Conservation (phyloP, 2,113 vertebrate genomes). For the Centropus unirufus region DNA sequence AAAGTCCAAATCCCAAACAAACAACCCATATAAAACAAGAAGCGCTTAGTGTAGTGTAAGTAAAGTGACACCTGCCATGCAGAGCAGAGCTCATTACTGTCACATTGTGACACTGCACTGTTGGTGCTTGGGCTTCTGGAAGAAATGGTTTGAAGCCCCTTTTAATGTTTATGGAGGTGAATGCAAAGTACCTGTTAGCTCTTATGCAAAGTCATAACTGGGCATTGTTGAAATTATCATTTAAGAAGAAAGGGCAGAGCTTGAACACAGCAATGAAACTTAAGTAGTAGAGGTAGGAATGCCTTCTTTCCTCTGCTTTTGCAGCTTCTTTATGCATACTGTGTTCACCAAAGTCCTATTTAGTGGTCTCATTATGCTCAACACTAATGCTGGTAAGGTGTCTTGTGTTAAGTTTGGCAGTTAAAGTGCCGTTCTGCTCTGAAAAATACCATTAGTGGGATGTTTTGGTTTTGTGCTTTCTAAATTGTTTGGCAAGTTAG, state of each 20-base stretch:
- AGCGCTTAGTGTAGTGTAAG: neutral
- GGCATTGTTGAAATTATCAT: neutral
- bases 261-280: neutral
- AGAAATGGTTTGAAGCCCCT: neutral
- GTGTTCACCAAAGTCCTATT: neutral
- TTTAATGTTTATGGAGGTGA: neutral
- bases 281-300: neutral
- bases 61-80: neutral
- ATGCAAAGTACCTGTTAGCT: neutral
- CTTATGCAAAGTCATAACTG: neutral
- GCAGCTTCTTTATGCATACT: neutral
- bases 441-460: neutral
- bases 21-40: neutral
- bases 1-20: neutral
- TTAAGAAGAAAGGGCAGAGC: neutral
- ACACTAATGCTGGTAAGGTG: neutral
- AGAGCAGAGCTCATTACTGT: neutral
- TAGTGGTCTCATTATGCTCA: neutral
- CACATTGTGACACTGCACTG: neutral
- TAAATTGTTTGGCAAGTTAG: neutral
- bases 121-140: neutral
- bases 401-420: neutral
- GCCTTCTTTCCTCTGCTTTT: neutral
- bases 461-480: neutral
- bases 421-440: neutral